These are phyloP conservation scores for Strigops habroptila DNA, from an alignment of 2,113 vertebrate genomes.

Conservation along the genomic window DNA sequence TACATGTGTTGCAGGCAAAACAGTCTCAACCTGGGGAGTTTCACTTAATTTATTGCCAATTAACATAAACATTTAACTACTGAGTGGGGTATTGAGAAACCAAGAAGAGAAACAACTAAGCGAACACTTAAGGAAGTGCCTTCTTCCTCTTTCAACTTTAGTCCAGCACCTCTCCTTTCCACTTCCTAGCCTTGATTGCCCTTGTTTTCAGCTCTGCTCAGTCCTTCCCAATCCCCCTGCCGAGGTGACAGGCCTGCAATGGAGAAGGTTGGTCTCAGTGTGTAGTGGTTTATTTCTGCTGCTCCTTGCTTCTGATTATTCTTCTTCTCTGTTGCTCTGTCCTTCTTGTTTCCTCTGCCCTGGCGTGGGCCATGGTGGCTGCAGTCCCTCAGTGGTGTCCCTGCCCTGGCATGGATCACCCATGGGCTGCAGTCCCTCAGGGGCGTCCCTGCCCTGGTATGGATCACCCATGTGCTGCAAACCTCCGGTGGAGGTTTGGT, in stretches of 20 bases:
- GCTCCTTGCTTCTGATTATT: not conserved
- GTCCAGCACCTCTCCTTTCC: not conserved
- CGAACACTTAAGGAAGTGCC: not conserved
- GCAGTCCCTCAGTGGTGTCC: not conserved
- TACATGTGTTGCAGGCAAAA: not conserved
- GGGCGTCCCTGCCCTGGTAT: not conserved
- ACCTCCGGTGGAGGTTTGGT: not conserved
- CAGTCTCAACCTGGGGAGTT: not conserved
- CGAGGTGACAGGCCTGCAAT: accelerated
- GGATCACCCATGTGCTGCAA: not conserved
- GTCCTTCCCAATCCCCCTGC: not conserved
- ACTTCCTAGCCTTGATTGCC: accelerated
- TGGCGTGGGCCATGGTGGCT: accelerated
- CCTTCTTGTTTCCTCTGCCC: not conserved
- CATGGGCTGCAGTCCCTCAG: not conserved
- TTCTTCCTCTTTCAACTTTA: not conserved
- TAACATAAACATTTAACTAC: not conserved
- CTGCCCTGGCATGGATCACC: not conserved
- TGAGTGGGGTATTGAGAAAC: not conserved
- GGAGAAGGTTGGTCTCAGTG: not conserved
- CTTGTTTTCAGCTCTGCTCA: not conserved
- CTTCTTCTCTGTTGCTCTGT: not conserved
- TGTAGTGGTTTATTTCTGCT: not conserved
- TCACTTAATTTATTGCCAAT: not conserved
- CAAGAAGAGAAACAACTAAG: not conserved